Evolutionary conservation across 2,113 vertebrate genomes (phyloP).

Genomic region (Abramis brama): DNA sequence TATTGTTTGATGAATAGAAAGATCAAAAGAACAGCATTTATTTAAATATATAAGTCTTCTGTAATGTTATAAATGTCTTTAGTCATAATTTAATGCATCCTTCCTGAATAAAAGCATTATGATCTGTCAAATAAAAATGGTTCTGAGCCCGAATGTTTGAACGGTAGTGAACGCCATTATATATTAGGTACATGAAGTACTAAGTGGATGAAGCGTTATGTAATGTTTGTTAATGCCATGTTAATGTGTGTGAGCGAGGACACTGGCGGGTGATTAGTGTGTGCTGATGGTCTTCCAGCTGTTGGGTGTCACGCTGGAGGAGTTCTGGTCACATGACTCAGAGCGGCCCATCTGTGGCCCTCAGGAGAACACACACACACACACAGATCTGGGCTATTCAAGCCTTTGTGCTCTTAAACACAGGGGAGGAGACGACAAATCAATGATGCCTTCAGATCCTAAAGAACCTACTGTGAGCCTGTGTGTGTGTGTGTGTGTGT

Average conservation of each 20-base stretch:
- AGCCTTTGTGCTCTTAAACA: conserved; percentile 59
- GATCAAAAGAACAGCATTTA: too few relatives aligned
- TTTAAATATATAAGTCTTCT: too few relatives aligned
- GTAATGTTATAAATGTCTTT: too few relatives aligned
- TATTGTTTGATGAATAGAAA: too few relatives aligned
- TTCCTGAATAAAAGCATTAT: not conserved
- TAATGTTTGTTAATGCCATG: not conserved
- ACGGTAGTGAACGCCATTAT: not conserved
- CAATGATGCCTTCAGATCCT: conserved; percentile 48
- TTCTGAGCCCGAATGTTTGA: not conserved
- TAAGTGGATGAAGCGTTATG: not conserved
- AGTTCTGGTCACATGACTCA: conserved; percentile 35
- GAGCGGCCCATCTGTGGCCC: conserved; percentile 51
- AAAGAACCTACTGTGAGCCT: conserved; percentile 20
- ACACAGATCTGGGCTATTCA: conserved; percentile 31
- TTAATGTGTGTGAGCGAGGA: not conserved
- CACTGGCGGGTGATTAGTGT: not conserved
- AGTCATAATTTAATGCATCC: not conserved
- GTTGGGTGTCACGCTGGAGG: conserved; percentile 44
- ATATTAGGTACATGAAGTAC: not conserved
- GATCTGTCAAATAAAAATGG: not conserved
- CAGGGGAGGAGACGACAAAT: conserved; percentile 54
- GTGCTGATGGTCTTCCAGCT: conserved; percentile 41
- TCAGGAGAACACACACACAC: conserved; percentile 29
- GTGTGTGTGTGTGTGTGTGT: conserved; percentile 20